phyloP scores from a whole-genome alignment of 2,797 vertebrate genomes.

The Danio albolineatus region DNA sequence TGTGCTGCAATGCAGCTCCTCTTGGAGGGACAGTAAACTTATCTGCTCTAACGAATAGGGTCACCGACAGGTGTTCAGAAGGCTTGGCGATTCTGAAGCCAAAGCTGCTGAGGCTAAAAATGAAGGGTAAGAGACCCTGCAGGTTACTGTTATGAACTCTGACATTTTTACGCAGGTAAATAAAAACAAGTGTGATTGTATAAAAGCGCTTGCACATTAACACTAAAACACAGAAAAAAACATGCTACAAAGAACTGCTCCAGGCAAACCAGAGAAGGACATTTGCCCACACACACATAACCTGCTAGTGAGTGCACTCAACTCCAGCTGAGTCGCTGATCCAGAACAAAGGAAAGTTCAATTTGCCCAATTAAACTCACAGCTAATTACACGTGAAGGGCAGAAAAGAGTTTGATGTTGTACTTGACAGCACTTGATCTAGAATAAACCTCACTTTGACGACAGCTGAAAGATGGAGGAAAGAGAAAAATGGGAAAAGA shows the following conservation, averaged over 20 bases:
- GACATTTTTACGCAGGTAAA: neutral
- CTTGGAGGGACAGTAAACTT: neutral
- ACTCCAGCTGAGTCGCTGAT: conserved; percentile 48
- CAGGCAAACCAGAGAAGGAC: neutral
- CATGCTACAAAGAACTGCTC: neutral
- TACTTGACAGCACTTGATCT: conserved; percentile 26
- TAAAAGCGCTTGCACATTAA: neutral
- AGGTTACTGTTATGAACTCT: conserved; percentile 6
- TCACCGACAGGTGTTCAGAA: neutral
- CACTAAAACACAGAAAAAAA: conserved; percentile 2
- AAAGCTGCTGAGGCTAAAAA: neutral
- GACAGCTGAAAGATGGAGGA: neutral
- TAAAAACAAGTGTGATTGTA: neutral
- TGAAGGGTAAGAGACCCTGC: neutral
- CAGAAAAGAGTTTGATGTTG: conserved; percentile 30
- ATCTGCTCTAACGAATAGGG: neutral
- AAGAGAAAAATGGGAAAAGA: neutral
- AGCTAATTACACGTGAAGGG: conserved; percentile 58
- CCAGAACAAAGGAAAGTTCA: conserved; percentile 58
- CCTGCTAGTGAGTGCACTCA: conserved; percentile 5
- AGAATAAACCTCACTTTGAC: conserved; percentile 12
- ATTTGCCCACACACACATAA: conserved; percentile 2
- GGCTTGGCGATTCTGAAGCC: neutral
- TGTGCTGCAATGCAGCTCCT: neutral
- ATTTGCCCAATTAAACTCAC: conserved; percentile 62